Evolutionary conservation across 2,888 invertebrate genomes (phyloP), one percentile per base, ranked within the genome.

Genomic region (Horisme vitalbata): DNA sequence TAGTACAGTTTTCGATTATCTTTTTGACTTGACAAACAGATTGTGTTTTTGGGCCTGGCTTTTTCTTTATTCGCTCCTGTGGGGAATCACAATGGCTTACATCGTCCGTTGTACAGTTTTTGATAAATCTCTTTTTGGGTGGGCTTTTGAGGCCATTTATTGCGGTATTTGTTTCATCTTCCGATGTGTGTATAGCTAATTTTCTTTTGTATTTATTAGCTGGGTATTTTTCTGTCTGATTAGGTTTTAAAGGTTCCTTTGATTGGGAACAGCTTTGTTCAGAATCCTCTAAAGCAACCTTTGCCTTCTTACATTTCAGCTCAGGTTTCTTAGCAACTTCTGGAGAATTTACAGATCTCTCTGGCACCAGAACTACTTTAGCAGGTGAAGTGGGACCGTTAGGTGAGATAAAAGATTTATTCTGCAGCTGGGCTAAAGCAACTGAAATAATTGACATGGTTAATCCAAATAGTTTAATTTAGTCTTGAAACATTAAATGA

Each of bases 371-470:
- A n/a, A 2, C n/a, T 15, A 36, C n/a, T 27, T 36, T 10, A 24
- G 23, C 18, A 11, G 26, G 11, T 4, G 11, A 11, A 4, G 20
- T 9, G 15, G 27, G 36, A 3, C 15, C 8, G n/a, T 8, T 10
- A 10, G 24, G 4, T 2, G 2, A 4, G 8, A 15, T 15, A 1
- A 3, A 12, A 9, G 24, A 4, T 23, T 41, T 35, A 11, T 10
- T n/a, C 23, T 34, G 33, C 2, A 47, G 32, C 23, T 47, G 46
- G 8, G 27, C 23, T 27, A 41, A 3, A 7, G 47, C 47, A 32
- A 47, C 47, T 47, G 47, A 21, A 47, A 47, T 30, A 13, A 18
- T 23, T 18, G 18, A 18, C 6, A 18, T n/a, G n/a, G n/a, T n/a
- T n/a, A n/a, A n/a, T n/a, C n/a, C n/a, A n/a, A n/a, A n/a, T n/a